Evolutionary conservation across 2,113 vertebrate genomes (phyloP).

Genomic region (Tricholaema leucomelas): DNA sequence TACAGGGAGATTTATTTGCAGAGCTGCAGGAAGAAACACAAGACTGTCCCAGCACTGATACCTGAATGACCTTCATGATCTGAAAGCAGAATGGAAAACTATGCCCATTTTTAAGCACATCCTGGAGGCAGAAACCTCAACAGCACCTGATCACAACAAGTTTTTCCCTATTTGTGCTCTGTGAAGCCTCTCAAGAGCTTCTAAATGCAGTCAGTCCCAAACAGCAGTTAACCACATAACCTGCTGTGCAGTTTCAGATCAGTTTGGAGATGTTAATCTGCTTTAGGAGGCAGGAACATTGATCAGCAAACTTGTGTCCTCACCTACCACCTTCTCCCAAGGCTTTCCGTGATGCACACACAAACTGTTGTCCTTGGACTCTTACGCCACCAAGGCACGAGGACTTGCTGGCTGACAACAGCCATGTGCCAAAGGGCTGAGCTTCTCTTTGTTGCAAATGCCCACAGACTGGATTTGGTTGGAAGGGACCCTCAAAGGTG

Average conservation of each 20-base stretch:
- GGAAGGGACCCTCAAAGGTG: too few relatives aligned
- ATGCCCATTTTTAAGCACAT: neutral
- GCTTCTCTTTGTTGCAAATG: neutral
- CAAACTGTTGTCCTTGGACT: neutral
- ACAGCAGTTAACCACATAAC: neutral
- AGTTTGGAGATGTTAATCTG: neutral
- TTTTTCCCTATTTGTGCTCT: neutral
- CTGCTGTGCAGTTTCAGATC: accelerated
- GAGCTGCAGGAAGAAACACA: neutral
- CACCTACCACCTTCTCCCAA: neutral
- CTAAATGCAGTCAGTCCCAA: neutral
- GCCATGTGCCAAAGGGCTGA: neutral
- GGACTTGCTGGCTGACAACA: neutral
- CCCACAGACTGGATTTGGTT: too few relatives aligned
- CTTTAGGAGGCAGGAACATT: neutral
- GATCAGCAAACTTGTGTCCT: neutral
- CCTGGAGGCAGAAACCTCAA: neutral
- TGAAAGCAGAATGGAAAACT: neutral
- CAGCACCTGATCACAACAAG: neutral
- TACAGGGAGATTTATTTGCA: neutral
- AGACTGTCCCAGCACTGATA: neutral
- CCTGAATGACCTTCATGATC: neutral
- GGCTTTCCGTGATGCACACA: neutral
- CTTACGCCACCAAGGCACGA: neutral
- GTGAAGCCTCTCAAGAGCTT: neutral